phyloP scores from a whole-genome alignment of 1,140 invertebrate genomes.

The Pemphigus obesinymphae region DNA sequence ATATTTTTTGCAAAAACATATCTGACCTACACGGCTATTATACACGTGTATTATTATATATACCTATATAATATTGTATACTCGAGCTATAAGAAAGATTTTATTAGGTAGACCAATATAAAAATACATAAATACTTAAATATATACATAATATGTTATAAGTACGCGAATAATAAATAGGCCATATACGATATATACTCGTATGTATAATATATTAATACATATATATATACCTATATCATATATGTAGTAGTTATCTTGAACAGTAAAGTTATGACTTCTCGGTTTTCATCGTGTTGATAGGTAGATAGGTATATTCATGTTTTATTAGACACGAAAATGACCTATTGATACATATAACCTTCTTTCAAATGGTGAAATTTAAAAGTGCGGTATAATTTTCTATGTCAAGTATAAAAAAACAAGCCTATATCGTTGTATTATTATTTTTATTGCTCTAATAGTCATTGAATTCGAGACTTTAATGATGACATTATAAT shows the following conservation, averaged over 20 bases:
- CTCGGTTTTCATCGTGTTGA: not conserved
- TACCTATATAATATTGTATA: not conserved
- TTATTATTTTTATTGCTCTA: too few relatives aligned
- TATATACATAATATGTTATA: not conserved
- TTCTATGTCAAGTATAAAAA: not conserved
- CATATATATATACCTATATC: too few relatives aligned
- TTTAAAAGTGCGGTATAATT: not conserved
- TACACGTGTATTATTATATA: not conserved
- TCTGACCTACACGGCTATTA: not conserved
- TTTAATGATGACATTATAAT: not conserved
- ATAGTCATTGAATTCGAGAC: too few relatives aligned
- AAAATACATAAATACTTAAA: not conserved
- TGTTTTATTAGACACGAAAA: constrained; percentile 25
- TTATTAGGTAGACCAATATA: not conserved
- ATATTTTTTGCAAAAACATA: not conserved
- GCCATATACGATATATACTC: not conserved
- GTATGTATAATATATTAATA: too few relatives aligned
- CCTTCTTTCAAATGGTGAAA: constrained; percentile 27
- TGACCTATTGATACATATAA: constrained; percentile 1
- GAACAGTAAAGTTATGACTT: not conserved
- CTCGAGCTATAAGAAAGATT: not conserved
- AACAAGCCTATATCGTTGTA: not conserved
- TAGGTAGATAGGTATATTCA: not conserved
- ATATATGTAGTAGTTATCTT: not conserved
- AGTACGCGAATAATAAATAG: not conserved